These are phyloP conservation scores for Pocota personata DNA, from an alignment of 2,888 invertebrate species.

Conservation along the genomic window DNA sequence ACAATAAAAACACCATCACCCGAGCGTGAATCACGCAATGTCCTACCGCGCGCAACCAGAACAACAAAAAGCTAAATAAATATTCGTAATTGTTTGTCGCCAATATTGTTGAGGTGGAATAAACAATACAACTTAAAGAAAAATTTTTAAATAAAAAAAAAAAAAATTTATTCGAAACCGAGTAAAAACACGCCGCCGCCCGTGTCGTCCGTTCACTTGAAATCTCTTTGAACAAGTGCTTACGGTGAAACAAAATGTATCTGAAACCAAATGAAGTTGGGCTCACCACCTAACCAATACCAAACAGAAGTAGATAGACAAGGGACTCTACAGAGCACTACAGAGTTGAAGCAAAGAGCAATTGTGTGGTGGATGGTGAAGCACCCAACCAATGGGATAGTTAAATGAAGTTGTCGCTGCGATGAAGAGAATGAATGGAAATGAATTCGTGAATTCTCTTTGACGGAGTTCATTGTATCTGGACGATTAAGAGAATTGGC, in stretches of 20 bases:
- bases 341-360: slow-evolving; percentile 1
- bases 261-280: slow-evolving; percentile 47
- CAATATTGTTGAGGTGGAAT: slow-evolving; percentile 14
- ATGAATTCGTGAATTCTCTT: neutral
- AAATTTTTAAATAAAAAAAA: slow-evolving; percentile 76
- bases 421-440: neutral
- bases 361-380: neutral
- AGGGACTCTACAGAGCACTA: neutral
- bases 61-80: slow-evolving; percentile 12
- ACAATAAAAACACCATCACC: slow-evolving; percentile 56
- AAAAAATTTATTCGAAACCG: slow-evolving; percentile 37
- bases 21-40: slow-evolving; percentile 71
- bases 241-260: slow-evolving; percentile 46
- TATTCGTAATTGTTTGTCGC: slow-evolving; percentile 36
- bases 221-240: slow-evolving; percentile 71
- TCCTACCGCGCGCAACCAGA: slow-evolving; percentile 47
- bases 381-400: slow-evolving; percentile 1
- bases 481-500: neutral
- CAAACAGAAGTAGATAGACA: slow-evolving; percentile 1
- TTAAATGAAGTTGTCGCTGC: neutral
- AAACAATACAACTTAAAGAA: slow-evolving; percentile 77
- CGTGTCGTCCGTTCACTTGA: slow-evolving; percentile 51
- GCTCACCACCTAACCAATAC: slow-evolving; percentile 51
- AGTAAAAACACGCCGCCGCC: slow-evolving; percentile 38
- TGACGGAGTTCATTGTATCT: neutral